These are phyloP conservation scores for Furcula furcula DNA, from an alignment of 2,888 invertebrate species.

Conservation along the genomic window DNA sequence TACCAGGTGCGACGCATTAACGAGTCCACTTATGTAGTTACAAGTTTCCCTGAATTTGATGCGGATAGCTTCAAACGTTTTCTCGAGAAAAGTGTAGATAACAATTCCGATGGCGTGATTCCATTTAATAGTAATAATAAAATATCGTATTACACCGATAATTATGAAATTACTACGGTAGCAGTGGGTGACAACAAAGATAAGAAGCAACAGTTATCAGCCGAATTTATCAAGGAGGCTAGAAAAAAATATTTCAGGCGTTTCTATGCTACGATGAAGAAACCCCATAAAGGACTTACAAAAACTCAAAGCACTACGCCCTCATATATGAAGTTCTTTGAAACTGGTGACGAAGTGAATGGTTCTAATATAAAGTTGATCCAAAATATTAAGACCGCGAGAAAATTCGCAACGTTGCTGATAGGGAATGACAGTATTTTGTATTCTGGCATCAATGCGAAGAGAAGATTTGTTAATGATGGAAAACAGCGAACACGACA, in stretches of 20 bases:
- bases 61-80: slow-evolving; percentile 22
- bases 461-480: slow-evolving; percentile 1
- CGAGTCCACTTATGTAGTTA: slow-evolving; percentile 59
- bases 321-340: slow-evolving; percentile 5
- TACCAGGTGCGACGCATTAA: slow-evolving; percentile 63
- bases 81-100: slow-evolving; percentile 4
- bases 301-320: background rate
- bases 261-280: slow-evolving; percentile 41
- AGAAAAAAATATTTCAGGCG: slow-evolving; percentile 60
- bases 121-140: slow-evolving; percentile 11
- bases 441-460: slow-evolving; percentile 8
- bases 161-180: slow-evolving; percentile 15
- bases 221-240: slow-evolving; percentile 47
- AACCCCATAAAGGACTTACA: slow-evolving; percentile 3
- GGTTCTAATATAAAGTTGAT: slow-evolving; percentile 27
- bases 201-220: slow-evolving; percentile 37
- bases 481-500: slow-evolving; percentile 13
- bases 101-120: slow-evolving; percentile 13
- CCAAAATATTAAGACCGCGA: slow-evolving; percentile 39
- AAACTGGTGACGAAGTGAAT: slow-evolving; percentile 8
- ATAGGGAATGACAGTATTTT: slow-evolving; percentile 26
- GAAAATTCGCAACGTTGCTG: slow-evolving; percentile 47
- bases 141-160: slow-evolving; percentile 1
- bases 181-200: slow-evolving; percentile 33
- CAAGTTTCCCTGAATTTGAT: slow-evolving; percentile 48